Base-by-base conservation (phyloP, 2,888 invertebrate species). In the Ditula angustiorana region DNA sequence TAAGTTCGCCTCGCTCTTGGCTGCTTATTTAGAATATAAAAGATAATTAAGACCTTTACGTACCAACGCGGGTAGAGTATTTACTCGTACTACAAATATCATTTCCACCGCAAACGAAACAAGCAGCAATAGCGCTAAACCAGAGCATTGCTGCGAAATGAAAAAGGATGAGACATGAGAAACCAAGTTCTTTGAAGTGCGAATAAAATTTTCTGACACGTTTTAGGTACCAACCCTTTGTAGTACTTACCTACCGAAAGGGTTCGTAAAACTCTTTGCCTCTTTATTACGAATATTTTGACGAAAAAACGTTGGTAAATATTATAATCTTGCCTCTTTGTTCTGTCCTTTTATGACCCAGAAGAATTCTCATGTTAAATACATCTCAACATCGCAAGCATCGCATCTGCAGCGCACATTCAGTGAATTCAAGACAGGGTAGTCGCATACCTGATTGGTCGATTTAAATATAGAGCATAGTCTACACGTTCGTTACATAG, bases 151-250 rank as follows among this genome's bases (percentile, higher is more conserved):
- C 46, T 28, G 37, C 13, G 19, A 50, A 37, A 64, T 58, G 23
- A 23, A 64, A 47, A 64, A 35, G 53, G 28, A 52, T 46, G 37
- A 21, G 37, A 47, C 46, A 28, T 37, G 30, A 52, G 44, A 58
- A 37, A 11, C 53, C 37, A 13, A 53, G 35, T 58, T 59, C 53
- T 64, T 64, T 64, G 59, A 64, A 59, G 58, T 59, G 46, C 19
- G 47, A 64, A 59, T 64, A 59, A 47, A 62, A 47, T 23, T 53
- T 46, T 46, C 58, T 28, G 46, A 16, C 37, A 21, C 47, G 44
- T 30, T 59, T 63, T 64, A 35, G 64, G 35, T 28, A 46, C 19
- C 56, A 23, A 16, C 64, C 64, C 59, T 64, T 64, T 59, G 52
- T 58, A 50, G 28, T 59, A 21, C 13, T 16, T 53, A 26, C 23